Evolutionary conservation across 2,888 invertebrate species (phyloP), one percentile per base, ranked within the genome.

Genomic region (Drosophila acutilabella): DNA sequence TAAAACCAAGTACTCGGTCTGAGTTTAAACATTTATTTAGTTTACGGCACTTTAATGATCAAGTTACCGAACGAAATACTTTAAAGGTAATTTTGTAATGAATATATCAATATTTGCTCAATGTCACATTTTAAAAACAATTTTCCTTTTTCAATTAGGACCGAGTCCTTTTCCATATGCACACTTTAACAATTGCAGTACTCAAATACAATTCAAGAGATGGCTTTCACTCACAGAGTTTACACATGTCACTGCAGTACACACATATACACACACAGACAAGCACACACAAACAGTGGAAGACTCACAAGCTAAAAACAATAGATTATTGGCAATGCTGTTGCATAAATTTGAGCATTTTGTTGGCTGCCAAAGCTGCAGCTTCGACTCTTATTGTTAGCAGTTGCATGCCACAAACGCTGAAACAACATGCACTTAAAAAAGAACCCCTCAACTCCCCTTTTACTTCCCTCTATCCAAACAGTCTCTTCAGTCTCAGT

Each of bases 321-420:
- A 82, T 84, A 70, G 85, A 81, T 89, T 69, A 67, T 78, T 84
- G 81, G 69, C 67, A 87, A 71, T 78, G 82, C 68, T 69, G 71
- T 85, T 85, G 89, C 88, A 89, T 83, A 89, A 88, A 83, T 85
- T 85, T 88, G 54, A 67, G 70, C 70, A 71, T 67, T 83, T 66
- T 68, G 71, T 64, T 57, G 56, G 64, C 71, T 61, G 33, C 47
- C 45, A 54, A 53, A 45, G 47, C 51, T 58, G 72, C 59, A 71
- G 66, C 58, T 38, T 54, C 52, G 64, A 64, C 59, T 69, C 66
- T 36, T n/a, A 54, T 77, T 71, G 73, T 57, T 72, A 54, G 76
- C 64, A 80, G 86, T 70, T 81, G 80, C 80, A 89, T 88, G 89
- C 89, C 87, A 74, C 90, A 88, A 89, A 65, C 89, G 89, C 84